These are phyloP conservation scores for Phenganax subtilis DNA, from an alignment of 92 coral and sea anemone genomes.

Conservation along the genomic window DNA sequence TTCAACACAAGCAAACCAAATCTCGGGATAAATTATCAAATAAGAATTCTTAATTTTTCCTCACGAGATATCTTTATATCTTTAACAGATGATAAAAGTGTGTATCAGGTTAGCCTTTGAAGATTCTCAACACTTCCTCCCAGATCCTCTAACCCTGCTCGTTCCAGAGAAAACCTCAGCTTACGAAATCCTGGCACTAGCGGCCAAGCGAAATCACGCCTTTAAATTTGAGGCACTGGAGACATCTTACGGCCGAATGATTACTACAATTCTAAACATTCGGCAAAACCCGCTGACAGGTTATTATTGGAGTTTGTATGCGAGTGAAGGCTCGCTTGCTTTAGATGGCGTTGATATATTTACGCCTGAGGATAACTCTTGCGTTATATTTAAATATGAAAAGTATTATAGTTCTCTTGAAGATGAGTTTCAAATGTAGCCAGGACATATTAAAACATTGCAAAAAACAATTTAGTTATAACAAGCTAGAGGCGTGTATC, in stretches of 20 bases:
- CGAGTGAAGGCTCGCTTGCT: neutral
- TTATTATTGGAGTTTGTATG: conserved; percentile 14
- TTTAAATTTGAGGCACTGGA: neutral
- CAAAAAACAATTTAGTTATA: too few species aligned
- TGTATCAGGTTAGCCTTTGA: conserved; percentile 2
- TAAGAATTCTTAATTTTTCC: too few species aligned
- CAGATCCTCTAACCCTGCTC: neutral
- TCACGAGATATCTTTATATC: too few species aligned
- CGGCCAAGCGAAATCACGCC: neutral
- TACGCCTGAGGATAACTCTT: conserved; percentile 11
- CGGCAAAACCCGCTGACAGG: neutral
- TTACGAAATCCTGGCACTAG: neutral
- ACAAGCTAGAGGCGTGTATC: neutral
- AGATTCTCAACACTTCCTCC: neutral
- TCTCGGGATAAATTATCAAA: too few species aligned
- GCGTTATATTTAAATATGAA: conserved; percentile 23
- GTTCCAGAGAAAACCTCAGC: conserved; percentile 32
- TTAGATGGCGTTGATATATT: conserved; percentile 22
- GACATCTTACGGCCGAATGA: conserved; percentile 28
- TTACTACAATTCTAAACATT: neutral
- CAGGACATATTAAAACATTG: neutral
- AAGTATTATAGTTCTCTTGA: neutral
- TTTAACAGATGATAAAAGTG: neutral
- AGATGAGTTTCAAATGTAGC: neutral
- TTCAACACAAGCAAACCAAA: too few species aligned